phyloP scores from a whole-genome alignment of 2,113 vertebrate genomes.

The Naja naja region DNA sequence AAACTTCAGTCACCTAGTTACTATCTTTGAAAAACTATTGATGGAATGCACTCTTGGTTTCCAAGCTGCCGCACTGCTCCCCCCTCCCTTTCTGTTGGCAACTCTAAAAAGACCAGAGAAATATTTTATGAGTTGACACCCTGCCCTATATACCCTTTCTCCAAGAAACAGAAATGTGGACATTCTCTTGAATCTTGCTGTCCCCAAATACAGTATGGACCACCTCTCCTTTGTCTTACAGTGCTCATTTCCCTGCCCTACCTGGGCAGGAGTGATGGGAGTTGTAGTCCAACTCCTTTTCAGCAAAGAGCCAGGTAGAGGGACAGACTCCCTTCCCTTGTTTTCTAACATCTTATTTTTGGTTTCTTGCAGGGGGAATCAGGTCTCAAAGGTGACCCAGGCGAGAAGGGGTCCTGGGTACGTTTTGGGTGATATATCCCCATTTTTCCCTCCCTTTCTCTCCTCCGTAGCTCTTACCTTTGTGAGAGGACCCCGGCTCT shows the following conservation, averaged over 20 bases:
- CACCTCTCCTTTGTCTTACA: background rate
- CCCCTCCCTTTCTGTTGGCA: too few species aligned
- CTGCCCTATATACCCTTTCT: background rate
- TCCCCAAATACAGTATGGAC: background rate
- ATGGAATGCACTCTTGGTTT: too few species aligned
- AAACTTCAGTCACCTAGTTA: too few species aligned
- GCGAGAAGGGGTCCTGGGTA: constrained; percentile 91
- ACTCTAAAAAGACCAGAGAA: too few species aligned
- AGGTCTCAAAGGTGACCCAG: constrained; percentile 86
- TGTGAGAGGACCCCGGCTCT: background rate
- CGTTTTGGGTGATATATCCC: constrained; percentile 50
- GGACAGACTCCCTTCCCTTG: background rate
- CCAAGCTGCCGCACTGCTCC: too few species aligned
- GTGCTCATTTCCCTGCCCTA: background rate
- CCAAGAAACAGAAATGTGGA: background rate
- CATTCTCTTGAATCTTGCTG: background rate
- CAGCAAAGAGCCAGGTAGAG: background rate
- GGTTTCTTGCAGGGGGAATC: constrained; percentile 77
- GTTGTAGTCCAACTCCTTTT: background rate
- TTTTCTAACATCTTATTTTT: constrained; percentile 38
- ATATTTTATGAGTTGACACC: too few species aligned
- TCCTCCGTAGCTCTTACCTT: background rate
- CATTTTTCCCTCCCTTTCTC: too few species aligned
- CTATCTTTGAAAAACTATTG: too few species aligned
- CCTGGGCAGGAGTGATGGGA: background rate